Base-by-base conservation (phyloP, 2,113 vertebrate species). In the Pycnonotus jocosus region DNA sequence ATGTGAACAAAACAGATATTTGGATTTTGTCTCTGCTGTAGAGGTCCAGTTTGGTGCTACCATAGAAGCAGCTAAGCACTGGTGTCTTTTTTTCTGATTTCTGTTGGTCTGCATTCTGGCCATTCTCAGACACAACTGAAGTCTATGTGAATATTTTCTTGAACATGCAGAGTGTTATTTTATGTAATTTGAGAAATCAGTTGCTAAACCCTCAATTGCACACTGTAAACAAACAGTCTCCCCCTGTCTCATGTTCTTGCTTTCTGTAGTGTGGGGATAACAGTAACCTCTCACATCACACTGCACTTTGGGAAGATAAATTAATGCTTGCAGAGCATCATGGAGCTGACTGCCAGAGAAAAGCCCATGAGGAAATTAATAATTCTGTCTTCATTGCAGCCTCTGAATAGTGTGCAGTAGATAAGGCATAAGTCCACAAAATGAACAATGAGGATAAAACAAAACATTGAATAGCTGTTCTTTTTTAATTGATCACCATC, bases 281-380 rank as follows among this genome's bases (percentile, higher is more conserved):
- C 37, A 50, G 71, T 86, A 92, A 82, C 81, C 86, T 48, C 77
- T 91, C 73, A 76, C 53, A 88, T 76, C 83, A 81, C 57, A 69
- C 1, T 68, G 66, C 73, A 68, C 70, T 93, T 85, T 69, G 69
- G 89, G 77, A 89, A 95, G 91, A 87, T 81, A 95, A 91, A 95
- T 95, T 81, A 93, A 76, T 87, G 81, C 81, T 82, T 76, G 58
- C 38, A 50, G 62, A 93, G 27, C 73, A 84, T 60, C 81, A 79
- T 3, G 8, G 70, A 89, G 37, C 53, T 69, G 31, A 91, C 57
- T 76, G 78, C 73, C 81, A 92, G 78, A 81, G 86, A 93, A 95
- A 93, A 93, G 62, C 73, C 84, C 84, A 76, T 28, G 61, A 96
- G 94, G 96, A 96, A 92, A 94, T 96, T 95, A 94, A 96, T 96